phyloP scores from a whole-genome alignment of 2,113 vertebrate genomes.

The Rhinoderma darwinii region DNA sequence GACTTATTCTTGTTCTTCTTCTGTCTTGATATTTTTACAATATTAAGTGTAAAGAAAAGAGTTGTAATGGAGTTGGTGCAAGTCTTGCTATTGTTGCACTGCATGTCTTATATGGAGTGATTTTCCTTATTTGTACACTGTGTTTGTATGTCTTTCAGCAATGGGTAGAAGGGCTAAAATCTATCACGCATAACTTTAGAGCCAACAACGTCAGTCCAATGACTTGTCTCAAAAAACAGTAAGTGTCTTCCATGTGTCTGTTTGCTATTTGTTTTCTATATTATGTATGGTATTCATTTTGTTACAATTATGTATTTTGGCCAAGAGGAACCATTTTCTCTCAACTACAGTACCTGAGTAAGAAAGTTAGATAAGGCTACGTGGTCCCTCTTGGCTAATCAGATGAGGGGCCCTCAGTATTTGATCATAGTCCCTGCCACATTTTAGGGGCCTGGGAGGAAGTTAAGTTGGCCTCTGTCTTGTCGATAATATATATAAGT shows the following conservation, averaged over 20 bases:
- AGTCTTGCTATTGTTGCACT: constrained; percentile 42
- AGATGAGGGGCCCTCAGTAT: too few species aligned
- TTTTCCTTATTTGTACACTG: constrained; percentile 54
- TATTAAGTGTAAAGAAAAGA: neutral
- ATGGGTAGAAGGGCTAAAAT: constrained; percentile 94
- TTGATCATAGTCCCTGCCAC: too few species aligned
- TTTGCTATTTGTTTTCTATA: constrained; percentile 23
- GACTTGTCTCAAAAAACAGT: constrained; percentile 99
- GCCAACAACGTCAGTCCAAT: constrained; percentile 98
- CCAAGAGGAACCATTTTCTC: neutral
- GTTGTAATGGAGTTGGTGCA: neutral
- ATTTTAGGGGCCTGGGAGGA: too few species aligned
- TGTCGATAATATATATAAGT: too few species aligned
- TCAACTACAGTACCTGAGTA: too few species aligned
- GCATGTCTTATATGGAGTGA: constrained; percentile 35
- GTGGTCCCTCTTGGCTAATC: too few species aligned
- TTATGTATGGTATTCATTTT: neutral
- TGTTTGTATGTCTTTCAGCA: constrained; percentile 79
- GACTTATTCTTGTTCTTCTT: neutral
- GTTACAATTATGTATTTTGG: neutral
- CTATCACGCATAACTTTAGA: constrained; percentile 96
- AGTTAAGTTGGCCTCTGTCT: too few species aligned
- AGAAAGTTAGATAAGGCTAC: too few species aligned
- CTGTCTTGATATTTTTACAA: neutral
- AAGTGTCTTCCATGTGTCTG: constrained; percentile 71